Evolutionary conservation across 2,797 vertebrate genomes (phyloP).

Genomic region (Karalla daura): DNA sequence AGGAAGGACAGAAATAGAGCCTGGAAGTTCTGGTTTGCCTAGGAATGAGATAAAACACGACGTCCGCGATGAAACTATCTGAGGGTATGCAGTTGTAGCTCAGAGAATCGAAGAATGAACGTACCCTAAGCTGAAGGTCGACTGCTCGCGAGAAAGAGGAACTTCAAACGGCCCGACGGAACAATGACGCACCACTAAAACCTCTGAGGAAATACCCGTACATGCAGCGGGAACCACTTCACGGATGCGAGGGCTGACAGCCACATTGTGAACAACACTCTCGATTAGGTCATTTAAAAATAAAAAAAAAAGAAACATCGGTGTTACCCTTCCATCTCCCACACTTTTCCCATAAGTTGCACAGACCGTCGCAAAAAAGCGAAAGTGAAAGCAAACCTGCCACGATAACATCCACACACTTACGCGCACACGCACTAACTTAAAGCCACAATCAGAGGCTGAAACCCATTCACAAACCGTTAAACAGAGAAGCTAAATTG

Average conservation of each 20-base stretch:
- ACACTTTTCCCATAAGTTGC: rapidly evolving
- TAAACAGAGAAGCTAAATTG: no score
- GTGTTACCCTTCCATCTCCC: no score
- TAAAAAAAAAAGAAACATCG: no score
- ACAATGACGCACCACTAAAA: background rate
- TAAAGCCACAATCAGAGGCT: background rate
- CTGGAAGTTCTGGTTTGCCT: background rate
- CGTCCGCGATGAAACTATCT: no score
- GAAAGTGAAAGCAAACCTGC: slow-evolving; percentile 36
- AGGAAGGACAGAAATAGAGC: rapidly evolving
- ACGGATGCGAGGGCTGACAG: no score
- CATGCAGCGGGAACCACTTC: no score
- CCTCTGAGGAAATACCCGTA: background rate
- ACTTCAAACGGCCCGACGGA: rapidly evolving
- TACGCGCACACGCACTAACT: background rate
- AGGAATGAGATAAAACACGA: background rate
- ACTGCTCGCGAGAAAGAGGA: background rate
- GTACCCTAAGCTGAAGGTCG: background rate
- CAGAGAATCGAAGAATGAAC: background rate
- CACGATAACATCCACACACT: no score
- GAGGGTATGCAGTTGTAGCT: background rate
- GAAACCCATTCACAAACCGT: no score
- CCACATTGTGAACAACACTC: rapidly evolving
- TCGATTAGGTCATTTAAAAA: no score
- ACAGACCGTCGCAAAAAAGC: rapidly evolving